Evolutionary conservation across 2,113 vertebrate genomes (phyloP), one percentile per base, ranked within the genome.

Genomic region (Hiodon tergisus): DNA sequence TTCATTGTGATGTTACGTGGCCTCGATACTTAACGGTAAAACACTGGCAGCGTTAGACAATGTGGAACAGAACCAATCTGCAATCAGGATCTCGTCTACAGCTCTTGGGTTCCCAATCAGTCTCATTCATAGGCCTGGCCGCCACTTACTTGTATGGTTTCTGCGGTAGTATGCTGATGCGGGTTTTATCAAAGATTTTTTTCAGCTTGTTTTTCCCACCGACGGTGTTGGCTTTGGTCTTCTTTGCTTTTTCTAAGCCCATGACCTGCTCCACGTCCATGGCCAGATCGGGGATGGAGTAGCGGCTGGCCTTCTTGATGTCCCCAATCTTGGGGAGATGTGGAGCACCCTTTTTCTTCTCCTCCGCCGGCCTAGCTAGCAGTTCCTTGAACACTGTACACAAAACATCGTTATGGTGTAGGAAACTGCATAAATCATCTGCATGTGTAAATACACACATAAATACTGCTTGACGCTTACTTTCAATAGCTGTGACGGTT

Each of bases 131-230:
- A 31, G 31, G 31, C 31, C 31, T 31, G 31, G 31, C 31, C 31
- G n/a, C 51, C 51, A 72, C 93, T 94, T 86, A 99, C 97, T 97
- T 98, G 86, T 99, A 99, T 0, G 97, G 96, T 92, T 98, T 99
- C 59, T 97, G 96, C 72, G 97, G 97, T 85, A 99, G 89, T 86
- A 98, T 99, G 86, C 97, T 98, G 83, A 98, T 98, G 79, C 97
- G 92, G 0, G 97, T 98, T 90, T 99, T 99, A 90, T 98, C 96
- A 0, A 99, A 95, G 83, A 98, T 98, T 91, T 98, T 98, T 89
- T 98, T 98, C 52, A 98, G 88, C 80, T 98, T 98, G 89, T 98
- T 98, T 85, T 95, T 92, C 71, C 97, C 97, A 11, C 95, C 95
- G 78, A 98, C 96, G 0, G 96, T 93, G 85, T 96, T 98, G 82